Evolutionary conservation across 2,113 vertebrate species (phyloP).

Genomic region (Lipophrys pholis): DNA sequence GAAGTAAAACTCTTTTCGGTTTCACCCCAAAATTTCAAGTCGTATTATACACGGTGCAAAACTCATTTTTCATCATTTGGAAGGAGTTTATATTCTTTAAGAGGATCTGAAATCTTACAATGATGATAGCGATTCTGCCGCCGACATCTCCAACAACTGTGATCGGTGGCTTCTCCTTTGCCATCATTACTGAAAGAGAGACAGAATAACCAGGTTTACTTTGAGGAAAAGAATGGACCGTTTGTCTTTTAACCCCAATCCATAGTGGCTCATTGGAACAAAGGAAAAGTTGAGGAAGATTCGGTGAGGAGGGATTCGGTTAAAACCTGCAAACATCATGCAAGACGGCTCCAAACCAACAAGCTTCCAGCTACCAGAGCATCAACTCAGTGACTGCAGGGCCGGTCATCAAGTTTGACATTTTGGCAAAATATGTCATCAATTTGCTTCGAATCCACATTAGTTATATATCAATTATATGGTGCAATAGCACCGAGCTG

Average conservation of each 20-base stretch:
- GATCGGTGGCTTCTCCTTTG: constrained; percentile 98
- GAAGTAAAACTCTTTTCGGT: no score
- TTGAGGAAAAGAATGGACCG: neutral
- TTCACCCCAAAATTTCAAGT: no score
- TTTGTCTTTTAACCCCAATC: neutral
- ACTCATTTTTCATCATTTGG: no score
- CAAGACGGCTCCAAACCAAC: constrained; percentile 39
- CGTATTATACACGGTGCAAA: no score
- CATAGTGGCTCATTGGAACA: constrained; percentile 1
- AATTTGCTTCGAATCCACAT: neutral
- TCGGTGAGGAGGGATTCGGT: constrained; percentile 40
- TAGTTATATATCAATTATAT: neutral
- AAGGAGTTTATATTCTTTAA: no score
- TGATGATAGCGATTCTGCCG: constrained; percentile 96
- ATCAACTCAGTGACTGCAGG: neutral
- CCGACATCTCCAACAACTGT: constrained; percentile 97
- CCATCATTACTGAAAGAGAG: constrained; percentile 92
- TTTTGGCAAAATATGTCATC: neutral
- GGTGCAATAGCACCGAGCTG: neutral
- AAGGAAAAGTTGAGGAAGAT: constrained; percentile 12
- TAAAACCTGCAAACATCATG: constrained; percentile 62
- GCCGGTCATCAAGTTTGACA: no score
- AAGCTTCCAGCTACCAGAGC: constrained; percentile 38
- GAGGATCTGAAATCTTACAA: constrained; percentile 84
- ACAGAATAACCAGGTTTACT: constrained; percentile 8